Base-by-base conservation (phyloP, 2,888 invertebrate genomes). In the Branchipolynoe longqiensis region DNA sequence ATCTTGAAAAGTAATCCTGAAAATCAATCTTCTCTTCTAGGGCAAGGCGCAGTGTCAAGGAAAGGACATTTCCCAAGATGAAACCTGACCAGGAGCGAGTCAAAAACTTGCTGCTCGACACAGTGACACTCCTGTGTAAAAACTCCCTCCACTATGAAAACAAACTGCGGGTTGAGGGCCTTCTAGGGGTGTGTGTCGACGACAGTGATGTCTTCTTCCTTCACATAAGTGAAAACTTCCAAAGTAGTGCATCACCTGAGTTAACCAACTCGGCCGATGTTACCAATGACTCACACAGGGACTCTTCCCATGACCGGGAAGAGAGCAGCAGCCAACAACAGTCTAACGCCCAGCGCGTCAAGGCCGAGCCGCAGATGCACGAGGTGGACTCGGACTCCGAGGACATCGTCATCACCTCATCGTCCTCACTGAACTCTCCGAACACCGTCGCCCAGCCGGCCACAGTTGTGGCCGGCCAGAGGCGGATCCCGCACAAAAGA, bases 111-210 rank as follows among this genome's bases (percentile, higher is more conserved):
- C 38, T 86, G 31, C 41, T 82, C 22, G 86, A 86, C 36, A 85
- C 86, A 18, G 84, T 86, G 12, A 62, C 85, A 0, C 25, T 85
- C 6, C 48, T 86, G 28, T 86, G 86, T 54, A 78, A 82, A 36
- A 85, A 84, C 62, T 64, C 84, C 3, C 82, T 86, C 36, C 58
- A 69, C 28, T 86, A 59, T 62, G 74, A 86, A n/a, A 64, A 54
- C 4, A 41, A 84, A 36, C 40, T 86, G 85, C 22, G 56, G 1
- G 58, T 86, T 2, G 74, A 86, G 59, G 86, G 86, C n/a, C 40
- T 86, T n/a, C 62, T 86, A 28, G 86, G 86, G 41, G 74, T 86
- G 31, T 84, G 84, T 8, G 36, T 86, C 14, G 85, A 86, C 40
- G 82, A 85, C 14, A 74, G 81, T 40, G 81, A 84, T 28, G 81